Evolutionary conservation across 1,140 invertebrate genomes (phyloP).

Genomic region (Ruditapes philippinarum): DNA sequence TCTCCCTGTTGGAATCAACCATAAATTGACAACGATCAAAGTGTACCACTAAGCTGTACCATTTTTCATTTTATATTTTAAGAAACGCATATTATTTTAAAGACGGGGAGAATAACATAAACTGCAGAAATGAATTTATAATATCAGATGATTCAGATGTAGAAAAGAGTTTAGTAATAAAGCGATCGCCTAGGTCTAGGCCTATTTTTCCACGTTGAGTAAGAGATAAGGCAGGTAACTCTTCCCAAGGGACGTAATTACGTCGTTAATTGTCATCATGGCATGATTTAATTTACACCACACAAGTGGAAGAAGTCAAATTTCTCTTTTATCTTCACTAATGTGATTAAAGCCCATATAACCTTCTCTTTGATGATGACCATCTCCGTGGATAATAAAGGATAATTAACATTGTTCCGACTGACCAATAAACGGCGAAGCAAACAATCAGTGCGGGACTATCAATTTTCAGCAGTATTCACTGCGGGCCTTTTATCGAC

Average conservation of each 20-base stretch:
- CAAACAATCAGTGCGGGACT: constrained; percentile 58
- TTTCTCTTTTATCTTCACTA: constrained; percentile 61
- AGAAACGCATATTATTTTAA: too few species aligned
- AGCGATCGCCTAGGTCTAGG: too few species aligned
- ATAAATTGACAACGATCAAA: too few species aligned
- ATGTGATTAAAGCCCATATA: constrained; percentile 50
- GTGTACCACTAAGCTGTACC: too few species aligned
- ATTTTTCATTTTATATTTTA: too few species aligned
- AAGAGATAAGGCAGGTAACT: constrained; percentile 7
- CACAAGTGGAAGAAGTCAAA: constrained; percentile 29
- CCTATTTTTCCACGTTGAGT: not conserved
- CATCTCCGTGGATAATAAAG: constrained; percentile 49
- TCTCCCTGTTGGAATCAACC: too few species aligned
- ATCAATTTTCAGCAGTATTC: constrained; percentile 36
- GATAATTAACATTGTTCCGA: constrained; percentile 61
- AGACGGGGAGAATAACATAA: too few species aligned
- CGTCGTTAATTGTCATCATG: constrained; percentile 55
- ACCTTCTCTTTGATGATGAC: constrained; percentile 60
- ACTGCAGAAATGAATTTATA: too few species aligned
- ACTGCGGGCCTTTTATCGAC: constrained; percentile 65
- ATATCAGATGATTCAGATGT: too few species aligned
- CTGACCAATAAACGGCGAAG: constrained; percentile 54
- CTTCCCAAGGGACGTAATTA: constrained; percentile 50
- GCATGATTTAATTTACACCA: constrained; percentile 59
- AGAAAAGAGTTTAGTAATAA: too few species aligned